These are phyloP conservation scores for Ephestia elutella DNA, from an alignment of 1,140 invertebrate genomes.

Conservation along the genomic window DNA sequence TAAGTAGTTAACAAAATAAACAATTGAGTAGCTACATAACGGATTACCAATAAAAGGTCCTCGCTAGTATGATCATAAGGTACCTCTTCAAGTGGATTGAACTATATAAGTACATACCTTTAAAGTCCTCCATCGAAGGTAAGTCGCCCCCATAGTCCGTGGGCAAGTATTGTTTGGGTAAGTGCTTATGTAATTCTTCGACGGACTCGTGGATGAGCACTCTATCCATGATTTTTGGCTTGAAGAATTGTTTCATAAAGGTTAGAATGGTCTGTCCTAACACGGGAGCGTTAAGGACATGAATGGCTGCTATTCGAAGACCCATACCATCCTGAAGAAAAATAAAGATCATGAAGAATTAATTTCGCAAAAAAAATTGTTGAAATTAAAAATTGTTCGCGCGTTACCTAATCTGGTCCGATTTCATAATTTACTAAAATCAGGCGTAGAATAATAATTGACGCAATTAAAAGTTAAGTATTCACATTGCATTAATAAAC, in stretches of 20 bases:
- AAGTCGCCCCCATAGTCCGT: constrained; percentile 71
- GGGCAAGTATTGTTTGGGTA: constrained; percentile 70
- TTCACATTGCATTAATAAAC: too few species aligned
- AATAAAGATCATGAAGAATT: not conserved
- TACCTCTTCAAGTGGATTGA: too few species aligned
- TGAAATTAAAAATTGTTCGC: too few species aligned
- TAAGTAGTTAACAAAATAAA: too few species aligned
- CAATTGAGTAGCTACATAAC: too few species aligned
- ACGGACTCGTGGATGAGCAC: constrained; percentile 55
- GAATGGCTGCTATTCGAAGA: constrained; percentile 35
- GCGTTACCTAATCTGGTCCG: too few species aligned
- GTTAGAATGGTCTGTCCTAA: constrained; percentile 25
- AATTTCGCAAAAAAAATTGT: too few species aligned
- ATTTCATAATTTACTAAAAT: too few species aligned
- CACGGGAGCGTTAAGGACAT: constrained; percentile 35
- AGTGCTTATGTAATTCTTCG: constrained; percentile 60
- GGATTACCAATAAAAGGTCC: too few species aligned
- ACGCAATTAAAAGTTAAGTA: too few species aligned
- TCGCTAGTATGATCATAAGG: too few species aligned
- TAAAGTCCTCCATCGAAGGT: constrained; percentile 40
- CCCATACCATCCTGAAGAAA: constrained; percentile 45
- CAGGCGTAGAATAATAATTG: too few species aligned
- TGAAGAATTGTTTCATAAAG: constrained; percentile 64
- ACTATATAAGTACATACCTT: constrained; percentile 37
- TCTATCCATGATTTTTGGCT: constrained; percentile 63